Percentiles rank a stretch among this genome's conserved stretches.
Conservation (phyloP, 2,797 vertebrate genomes). For the Coracias cyanogaster region DNA sequence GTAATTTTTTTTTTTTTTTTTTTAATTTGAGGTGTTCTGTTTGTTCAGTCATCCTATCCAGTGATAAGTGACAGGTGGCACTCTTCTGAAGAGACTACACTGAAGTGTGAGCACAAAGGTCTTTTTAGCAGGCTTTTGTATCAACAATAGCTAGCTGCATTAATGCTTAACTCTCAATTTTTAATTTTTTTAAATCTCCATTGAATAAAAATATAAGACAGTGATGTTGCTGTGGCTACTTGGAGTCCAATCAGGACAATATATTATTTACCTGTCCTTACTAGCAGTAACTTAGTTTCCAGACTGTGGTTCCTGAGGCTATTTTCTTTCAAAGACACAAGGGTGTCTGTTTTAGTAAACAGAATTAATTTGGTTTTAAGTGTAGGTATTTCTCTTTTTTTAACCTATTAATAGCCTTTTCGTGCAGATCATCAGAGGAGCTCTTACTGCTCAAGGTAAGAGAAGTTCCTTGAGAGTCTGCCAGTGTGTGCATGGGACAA, state of each 20-base stretch:
- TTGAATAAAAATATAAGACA: neutral
- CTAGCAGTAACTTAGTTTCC: neutral
- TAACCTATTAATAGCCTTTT: neutral
- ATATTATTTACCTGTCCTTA: neutral
- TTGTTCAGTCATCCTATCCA: neutral
- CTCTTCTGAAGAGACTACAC: neutral
- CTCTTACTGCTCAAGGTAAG: neutral
- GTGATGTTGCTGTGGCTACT: neutral
- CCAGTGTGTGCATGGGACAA: neutral
- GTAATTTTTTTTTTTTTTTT: neutral
- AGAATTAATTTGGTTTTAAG: neutral
- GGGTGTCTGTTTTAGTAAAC: neutral
- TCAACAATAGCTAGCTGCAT: neutral
- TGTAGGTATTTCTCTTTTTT: neutral
- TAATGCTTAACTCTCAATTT: neutral
- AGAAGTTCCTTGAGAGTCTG: neutral
- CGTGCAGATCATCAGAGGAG: neutral
- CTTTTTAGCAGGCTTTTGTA: neutral
- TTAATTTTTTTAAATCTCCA: neutral
- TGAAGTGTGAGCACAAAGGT: neutral
- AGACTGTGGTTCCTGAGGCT: neutral
- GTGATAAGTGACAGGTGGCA: neutral
- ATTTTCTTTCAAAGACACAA: neutral
- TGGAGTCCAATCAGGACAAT: neutral
- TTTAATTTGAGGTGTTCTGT: neutral